Evolutionary conservation across 2,888 invertebrate genomes (phyloP).

Genomic region (Drosophila affinis): DNA sequence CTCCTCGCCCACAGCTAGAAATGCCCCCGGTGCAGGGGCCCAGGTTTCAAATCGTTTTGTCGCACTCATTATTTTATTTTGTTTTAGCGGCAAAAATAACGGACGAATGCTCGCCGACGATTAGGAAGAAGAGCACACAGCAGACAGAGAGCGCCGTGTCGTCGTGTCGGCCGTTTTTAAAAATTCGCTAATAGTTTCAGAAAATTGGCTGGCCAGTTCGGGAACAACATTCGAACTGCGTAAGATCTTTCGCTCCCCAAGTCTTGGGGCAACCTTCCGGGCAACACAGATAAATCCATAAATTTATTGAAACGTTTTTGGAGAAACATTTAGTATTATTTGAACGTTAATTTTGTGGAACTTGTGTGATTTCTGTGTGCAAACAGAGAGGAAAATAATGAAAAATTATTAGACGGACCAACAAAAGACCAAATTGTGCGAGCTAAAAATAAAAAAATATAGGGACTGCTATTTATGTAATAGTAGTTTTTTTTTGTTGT

Average conservation of each 20-base stretch:
- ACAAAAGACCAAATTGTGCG: constrained; percentile 66
- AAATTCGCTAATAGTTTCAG: constrained; percentile 81
- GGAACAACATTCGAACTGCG: constrained; percentile 81
- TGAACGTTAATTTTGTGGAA: constrained; percentile 33
- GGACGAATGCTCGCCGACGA: constrained; percentile 59
- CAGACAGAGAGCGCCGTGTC: constrained; percentile 13
- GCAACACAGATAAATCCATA: constrained; percentile 7
- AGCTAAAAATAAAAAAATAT: constrained; percentile 81
- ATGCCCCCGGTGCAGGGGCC: constrained; percentile 35
- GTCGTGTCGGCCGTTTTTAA: constrained; percentile 51
- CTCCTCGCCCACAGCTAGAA: constrained; percentile 11
- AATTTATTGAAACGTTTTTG: constrained; percentile 21
- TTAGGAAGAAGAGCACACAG: constrained; percentile 50
- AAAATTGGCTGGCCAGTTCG: constrained; percentile 82
- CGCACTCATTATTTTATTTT: constrained; percentile 46
- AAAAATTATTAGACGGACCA: constrained; percentile 63
- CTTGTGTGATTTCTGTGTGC: constrained; percentile 34
- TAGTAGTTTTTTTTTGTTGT: constrained; percentile 55
- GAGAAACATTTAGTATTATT: constrained; percentile 30
- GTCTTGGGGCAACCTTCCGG: background rate
- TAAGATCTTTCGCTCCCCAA: constrained; percentile 60
- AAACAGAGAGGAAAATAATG: constrained; percentile 39
- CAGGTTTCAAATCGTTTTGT: constrained; percentile 67
- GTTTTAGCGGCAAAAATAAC: constrained; percentile 63
- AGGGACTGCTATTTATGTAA: constrained; percentile 82